Evolutionary conservation across 1,140 invertebrate species (phyloP).

Genomic region (Aphelenchoides avenae): DNA sequence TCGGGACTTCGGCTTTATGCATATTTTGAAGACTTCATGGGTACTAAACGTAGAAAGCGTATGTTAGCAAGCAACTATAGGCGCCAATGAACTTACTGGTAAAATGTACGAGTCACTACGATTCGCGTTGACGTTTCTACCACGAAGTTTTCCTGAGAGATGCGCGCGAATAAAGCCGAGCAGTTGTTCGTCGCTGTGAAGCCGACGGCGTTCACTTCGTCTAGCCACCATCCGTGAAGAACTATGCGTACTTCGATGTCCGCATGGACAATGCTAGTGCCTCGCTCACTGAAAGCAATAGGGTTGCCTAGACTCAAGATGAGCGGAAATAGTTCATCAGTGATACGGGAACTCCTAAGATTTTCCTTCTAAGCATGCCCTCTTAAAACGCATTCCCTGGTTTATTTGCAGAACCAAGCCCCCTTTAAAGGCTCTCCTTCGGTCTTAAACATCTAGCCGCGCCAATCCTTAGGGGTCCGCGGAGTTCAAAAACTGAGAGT

Average conservation of each 20-base stretch:
- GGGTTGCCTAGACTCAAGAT: too few relatives aligned
- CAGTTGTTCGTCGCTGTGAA: slow-evolving; percentile 27
- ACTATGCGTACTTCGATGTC: slow-evolving; percentile 24
- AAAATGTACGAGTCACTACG: background rate
- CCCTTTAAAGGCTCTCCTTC: too few relatives aligned
- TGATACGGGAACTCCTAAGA: too few relatives aligned
- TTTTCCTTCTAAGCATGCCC: too few relatives aligned
- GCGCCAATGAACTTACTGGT: background rate
- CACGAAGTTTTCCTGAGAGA: slow-evolving; percentile 18
- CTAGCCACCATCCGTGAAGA: slow-evolving; percentile 32
- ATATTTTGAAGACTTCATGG: background rate
- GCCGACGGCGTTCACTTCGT: slow-evolving; percentile 19
- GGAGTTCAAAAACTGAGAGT: too few relatives aligned
- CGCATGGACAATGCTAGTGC: slow-evolving; percentile 29
- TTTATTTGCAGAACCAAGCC: too few relatives aligned
- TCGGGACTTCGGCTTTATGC: background rate
- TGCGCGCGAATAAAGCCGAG: slow-evolving; percentile 10
- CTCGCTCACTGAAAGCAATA: background rate
- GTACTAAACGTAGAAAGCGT: background rate
- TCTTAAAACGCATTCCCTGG: too few relatives aligned
- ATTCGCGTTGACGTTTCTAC: slow-evolving; percentile 7
- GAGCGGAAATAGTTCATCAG: too few relatives aligned
- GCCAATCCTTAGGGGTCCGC: too few relatives aligned
- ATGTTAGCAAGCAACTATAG: background rate
- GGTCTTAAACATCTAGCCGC: too few relatives aligned